Percentiles rank a stretch among this genome's conserved stretches.
phyloP scores from a whole-genome alignment of 2,113 vertebrate species.

The Calcarius ornatus region DNA sequence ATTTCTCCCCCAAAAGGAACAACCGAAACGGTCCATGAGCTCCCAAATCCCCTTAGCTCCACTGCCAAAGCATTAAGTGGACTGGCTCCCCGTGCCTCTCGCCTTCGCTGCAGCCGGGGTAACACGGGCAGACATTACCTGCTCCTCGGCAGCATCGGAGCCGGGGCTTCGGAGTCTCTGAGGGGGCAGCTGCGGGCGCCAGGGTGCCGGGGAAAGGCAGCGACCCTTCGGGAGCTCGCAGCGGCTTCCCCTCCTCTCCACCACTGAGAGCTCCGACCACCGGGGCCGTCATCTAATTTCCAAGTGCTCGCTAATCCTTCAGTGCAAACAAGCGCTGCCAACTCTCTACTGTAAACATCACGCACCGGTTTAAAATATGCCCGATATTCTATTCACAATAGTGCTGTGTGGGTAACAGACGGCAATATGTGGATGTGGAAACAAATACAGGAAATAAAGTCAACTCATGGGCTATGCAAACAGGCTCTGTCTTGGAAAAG shows the following conservation, averaged over 20 bases:
- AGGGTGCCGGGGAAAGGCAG: not conserved
- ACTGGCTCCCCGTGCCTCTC: not conserved
- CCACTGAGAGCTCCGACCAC: not conserved
- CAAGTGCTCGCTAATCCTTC: slow-evolving; percentile 44
- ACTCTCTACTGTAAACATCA: slow-evolving; percentile 36
- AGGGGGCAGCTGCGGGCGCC: not conserved
- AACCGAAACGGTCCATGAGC: not conserved
- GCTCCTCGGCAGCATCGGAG: not conserved
- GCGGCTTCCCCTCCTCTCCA: not conserved
- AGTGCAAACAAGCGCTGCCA: slow-evolving; percentile 40
- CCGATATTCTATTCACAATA: slow-evolving; percentile 35
- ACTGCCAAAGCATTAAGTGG: not conserved
- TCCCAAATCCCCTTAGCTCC: too few species aligned
- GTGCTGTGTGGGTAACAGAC: slow-evolving; percentile 18
- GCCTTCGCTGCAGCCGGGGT: not conserved
- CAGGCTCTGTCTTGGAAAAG: slow-evolving; percentile 6
- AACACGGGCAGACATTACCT: not conserved
- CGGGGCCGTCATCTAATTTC: slow-evolving; percentile 10
- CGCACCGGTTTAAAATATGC: slow-evolving; percentile 13
- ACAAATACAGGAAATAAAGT: slow-evolving; percentile 39
- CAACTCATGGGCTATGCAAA: slow-evolving; percentile 43
- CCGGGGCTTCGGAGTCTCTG: not conserved
- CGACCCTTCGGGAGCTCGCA: not conserved
- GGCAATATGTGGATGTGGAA: not conserved
- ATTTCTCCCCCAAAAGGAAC: not conserved